Percentiles rank a stretch among this genome's conserved stretches.
Conservation (phyloP, 2,113 vertebrate species). For the Tragelaphus scriptus region DNA sequence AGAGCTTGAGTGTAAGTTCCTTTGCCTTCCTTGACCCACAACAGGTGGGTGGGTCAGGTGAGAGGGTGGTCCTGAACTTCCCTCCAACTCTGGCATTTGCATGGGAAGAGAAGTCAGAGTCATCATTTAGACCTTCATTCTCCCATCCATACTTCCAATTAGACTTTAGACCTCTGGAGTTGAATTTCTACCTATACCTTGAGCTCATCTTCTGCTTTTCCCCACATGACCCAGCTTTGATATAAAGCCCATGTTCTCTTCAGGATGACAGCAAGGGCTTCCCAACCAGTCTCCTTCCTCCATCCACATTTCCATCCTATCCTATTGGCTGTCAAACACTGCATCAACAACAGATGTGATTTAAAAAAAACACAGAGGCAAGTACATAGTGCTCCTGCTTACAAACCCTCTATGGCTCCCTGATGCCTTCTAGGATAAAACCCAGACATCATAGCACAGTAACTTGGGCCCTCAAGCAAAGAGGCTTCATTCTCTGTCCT, state of each 20-base stretch:
- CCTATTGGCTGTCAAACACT: neutral
- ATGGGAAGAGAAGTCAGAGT: neutral
- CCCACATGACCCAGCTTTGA: too few species aligned
- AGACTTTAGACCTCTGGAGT: neutral
- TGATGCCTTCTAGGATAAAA: neutral
- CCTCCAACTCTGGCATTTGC: neutral
- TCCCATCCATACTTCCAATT: neutral
- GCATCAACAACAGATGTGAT: neutral
- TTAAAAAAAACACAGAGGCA: neutral
- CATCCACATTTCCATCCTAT: neutral
- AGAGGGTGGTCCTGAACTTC: neutral
- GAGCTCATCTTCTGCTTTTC: neutral
- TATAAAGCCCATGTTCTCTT: neutral
- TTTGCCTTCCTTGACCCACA: neutral
- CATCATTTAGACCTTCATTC: neutral
- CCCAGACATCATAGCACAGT: neutral
- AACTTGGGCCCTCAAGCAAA: neutral
- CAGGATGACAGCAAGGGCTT: neutral
- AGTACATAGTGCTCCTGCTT: neutral
- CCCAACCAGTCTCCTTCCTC: neutral
- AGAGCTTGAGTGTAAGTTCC: neutral
- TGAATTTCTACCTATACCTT: neutral
- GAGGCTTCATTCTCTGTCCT: neutral
- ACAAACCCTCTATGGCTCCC: neutral
- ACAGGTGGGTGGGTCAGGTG: too few species aligned